Percentiles rank a stretch among this genome's conserved stretches.
These are phyloP conservation scores for Chrysemys picta DNA, from an alignment of 2,113 vertebrate genomes.

Conservation along the genomic window DNA sequence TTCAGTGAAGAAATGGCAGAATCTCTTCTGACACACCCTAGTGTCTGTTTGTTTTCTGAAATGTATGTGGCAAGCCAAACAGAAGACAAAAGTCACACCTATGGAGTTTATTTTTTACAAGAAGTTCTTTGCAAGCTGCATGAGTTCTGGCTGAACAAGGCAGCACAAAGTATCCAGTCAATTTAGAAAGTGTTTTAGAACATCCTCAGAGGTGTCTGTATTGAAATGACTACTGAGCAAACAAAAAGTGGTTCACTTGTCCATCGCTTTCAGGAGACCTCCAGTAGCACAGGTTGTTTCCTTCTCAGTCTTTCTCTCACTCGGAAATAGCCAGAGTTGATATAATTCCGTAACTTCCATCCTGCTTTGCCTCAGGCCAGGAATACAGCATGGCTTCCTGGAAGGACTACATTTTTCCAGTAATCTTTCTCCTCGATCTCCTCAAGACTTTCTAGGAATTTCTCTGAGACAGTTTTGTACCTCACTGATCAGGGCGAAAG, in stretches of 20 bases:
- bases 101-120: conserved; percentile 8
- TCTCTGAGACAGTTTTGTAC: accelerated
- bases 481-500: neutral
- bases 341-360: conserved; percentile 28
- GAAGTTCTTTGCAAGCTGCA: neutral
- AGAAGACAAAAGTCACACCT: conserved; percentile 7
- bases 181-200: conserved; percentile 22
- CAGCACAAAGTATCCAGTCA: accelerated
- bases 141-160: neutral
- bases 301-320: neutral
- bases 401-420: neutral
- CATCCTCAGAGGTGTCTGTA: neutral
- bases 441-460: neutral
- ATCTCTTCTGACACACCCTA: conserved; percentile 36
- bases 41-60: neutral
- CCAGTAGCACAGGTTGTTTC: conserved; percentile 14
- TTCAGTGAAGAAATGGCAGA: conserved; percentile 33
- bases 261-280: neutral
- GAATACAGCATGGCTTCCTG: neutral
- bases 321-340: conserved; percentile 29
- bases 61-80: conserved; percentile 28
- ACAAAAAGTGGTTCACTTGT: neutral
- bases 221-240: neutral
- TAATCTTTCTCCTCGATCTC: neutral
- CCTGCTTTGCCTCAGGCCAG: conserved; percentile 12